phyloP scores from a whole-genome alignment of 35 echinoderm and acorn worm genomes.

The Stichopus chloronotus region DNA sequence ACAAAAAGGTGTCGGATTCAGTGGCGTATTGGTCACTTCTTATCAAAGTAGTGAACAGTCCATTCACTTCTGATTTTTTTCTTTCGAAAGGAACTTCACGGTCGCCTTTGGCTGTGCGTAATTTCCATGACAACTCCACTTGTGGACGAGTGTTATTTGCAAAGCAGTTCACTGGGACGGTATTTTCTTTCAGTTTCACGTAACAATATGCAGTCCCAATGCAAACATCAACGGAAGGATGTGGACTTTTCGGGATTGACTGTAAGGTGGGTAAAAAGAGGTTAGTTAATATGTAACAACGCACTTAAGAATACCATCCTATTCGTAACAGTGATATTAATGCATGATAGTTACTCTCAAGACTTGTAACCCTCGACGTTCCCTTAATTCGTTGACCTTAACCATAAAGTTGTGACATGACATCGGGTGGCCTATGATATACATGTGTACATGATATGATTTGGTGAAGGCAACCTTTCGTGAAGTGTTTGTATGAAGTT shows the following conservation, averaged over 20 bases:
- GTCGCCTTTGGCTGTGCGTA: neutral
- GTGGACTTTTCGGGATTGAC: neutral
- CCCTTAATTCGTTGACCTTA: too few relatives aligned
- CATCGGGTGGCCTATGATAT: too few relatives aligned
- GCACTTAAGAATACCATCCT: too few relatives aligned
- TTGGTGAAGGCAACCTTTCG: too few relatives aligned
- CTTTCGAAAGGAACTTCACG: neutral
- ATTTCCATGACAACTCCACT: neutral
- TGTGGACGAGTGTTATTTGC: neutral
- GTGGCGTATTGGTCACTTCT: neutral
- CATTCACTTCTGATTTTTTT: neutral
- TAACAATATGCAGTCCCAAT: neutral
- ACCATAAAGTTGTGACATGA: too few relatives aligned
- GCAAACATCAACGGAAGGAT: neutral
- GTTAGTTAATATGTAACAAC: too few relatives aligned
- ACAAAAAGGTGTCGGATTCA: neutral
- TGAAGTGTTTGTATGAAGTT: too few relatives aligned
- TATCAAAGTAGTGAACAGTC: neutral
- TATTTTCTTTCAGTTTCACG: neutral
- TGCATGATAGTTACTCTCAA: too few relatives aligned
- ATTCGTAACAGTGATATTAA: too few relatives aligned
- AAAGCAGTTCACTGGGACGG: neutral
- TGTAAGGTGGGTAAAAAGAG: neutral
- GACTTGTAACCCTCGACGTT: too few relatives aligned
- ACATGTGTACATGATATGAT: too few relatives aligned